phyloP scores from a whole-genome alignment of 2,113 vertebrate species.

The Mungos mungo region DNA sequence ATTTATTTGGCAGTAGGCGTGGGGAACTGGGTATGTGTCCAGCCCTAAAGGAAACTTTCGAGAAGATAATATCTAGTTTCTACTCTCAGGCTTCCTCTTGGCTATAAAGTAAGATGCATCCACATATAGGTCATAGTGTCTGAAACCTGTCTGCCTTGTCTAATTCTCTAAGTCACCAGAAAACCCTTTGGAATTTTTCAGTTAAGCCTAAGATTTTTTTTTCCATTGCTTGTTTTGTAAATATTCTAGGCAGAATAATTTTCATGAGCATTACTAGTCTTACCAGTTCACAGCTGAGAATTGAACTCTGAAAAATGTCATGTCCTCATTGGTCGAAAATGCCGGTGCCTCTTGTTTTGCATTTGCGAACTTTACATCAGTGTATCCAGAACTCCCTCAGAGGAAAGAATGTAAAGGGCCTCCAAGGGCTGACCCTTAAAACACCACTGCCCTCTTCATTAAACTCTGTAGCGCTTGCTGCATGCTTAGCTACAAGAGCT shows the following conservation, averaged over 20 bases:
- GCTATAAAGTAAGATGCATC: background rate
- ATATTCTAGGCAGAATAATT: background rate
- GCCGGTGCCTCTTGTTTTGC: background rate
- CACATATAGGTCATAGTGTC: background rate
- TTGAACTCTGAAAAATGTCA: slow-evolving; percentile 9
- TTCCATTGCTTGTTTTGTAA: background rate
- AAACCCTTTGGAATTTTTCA: slow-evolving; percentile 37
- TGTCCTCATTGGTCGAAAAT: slow-evolving; percentile 26
- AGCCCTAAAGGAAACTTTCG: background rate
- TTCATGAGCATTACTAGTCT: background rate
- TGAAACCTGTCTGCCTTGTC: background rate
- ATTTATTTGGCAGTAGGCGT: background rate
- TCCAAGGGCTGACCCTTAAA: slow-evolving; percentile 24
- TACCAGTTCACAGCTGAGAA: background rate
- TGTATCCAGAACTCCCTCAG: background rate
- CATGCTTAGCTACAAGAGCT: background rate
- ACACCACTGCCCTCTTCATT: background rate
- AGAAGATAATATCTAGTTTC: background rate
- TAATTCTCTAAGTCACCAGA: background rate
- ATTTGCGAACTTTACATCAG: background rate
- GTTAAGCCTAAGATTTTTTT: background rate
- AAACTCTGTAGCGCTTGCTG: background rate
- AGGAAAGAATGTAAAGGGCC: slow-evolving; percentile 31
- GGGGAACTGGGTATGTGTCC: background rate
- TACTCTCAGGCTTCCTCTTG: background rate